phyloP scores from a whole-genome alignment of 2,888 invertebrate species.

The Melanophora roralis region DNA sequence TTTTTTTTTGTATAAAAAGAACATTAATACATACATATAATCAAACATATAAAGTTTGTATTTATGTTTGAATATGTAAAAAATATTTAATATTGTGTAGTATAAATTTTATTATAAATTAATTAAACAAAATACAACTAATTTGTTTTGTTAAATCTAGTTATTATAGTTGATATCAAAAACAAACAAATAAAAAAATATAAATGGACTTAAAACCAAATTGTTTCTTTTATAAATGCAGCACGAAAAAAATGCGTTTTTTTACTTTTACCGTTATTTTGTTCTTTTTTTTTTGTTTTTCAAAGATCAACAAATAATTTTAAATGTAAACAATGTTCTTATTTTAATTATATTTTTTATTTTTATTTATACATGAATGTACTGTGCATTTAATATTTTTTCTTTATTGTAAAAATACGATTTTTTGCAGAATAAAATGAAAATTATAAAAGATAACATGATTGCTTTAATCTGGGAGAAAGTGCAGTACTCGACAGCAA shows the following conservation, averaged over 20 bases:
- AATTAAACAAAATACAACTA: conserved; percentile 4
- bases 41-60: conserved; percentile 36
- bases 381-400: too few relatives aligned
- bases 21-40: conserved; percentile 9
- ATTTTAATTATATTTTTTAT: too few relatives aligned
- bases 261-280: conserved; percentile 19
- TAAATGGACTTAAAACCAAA: conserved; percentile 41
- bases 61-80: conserved; percentile 4
- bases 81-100: conserved; percentile 33
- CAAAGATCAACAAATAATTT: too few relatives aligned
- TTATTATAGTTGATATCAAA: conserved; percentile 50
- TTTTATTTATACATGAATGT: too few relatives aligned
- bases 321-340: too few relatives aligned
- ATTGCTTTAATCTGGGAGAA: too few relatives aligned
- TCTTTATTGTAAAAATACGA: too few relatives aligned
- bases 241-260: conserved; percentile 7
- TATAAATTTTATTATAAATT: conserved; percentile 44
- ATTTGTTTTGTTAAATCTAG: conserved; percentile 52
- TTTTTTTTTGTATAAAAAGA: conserved; percentile 34
- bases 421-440: too few relatives aligned
- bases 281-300: conserved; percentile 19
- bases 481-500: too few relatives aligned
- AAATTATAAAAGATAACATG: too few relatives aligned
- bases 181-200: conserved; percentile 14
- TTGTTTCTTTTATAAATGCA: conserved; percentile 40